Percentiles rank a stretch among this genome's conserved stretches.
These are phyloP conservation scores for Spea bombifrons DNA, from an alignment of 2,113 vertebrate species.

Conservation along the genomic window DNA sequence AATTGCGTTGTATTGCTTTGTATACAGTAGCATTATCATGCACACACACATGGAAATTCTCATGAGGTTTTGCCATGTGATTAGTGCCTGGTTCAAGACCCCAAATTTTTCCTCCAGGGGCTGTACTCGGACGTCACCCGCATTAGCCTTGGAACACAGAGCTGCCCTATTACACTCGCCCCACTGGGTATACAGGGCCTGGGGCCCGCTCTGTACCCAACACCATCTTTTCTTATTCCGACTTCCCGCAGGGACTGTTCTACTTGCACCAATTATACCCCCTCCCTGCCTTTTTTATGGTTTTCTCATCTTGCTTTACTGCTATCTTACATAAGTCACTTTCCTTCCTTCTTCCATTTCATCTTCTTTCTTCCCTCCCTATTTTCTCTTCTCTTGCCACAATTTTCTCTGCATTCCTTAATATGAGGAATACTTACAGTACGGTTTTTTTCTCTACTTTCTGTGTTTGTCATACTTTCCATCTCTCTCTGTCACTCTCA, in stretches of 20 bases:
- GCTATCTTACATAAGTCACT: background rate
- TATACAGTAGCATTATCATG: background rate
- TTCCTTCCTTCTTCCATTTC: background rate
- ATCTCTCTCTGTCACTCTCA: background rate
- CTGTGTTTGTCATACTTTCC: background rate
- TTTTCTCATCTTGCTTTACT: background rate
- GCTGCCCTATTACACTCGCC: slow-evolving; percentile 36
- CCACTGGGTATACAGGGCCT: slow-evolving; percentile 36
- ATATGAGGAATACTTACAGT: too few relatives aligned
- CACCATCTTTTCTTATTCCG: slow-evolving; percentile 26
- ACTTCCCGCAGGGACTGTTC: slow-evolving; percentile 12
- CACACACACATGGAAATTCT: background rate
- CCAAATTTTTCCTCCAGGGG: slow-evolving; percentile 22
- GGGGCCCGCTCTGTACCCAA: slow-evolving; percentile 29
- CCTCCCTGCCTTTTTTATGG: background rate
- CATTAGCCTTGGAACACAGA: slow-evolving; percentile 41
- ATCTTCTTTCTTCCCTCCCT: background rate
- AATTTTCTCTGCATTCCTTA: background rate
- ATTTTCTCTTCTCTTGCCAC: background rate
- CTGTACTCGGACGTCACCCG: slow-evolving; percentile 20
- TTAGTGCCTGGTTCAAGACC: slow-evolving; percentile 10
- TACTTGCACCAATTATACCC: slow-evolving; percentile 3
- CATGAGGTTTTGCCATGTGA: slow-evolving; percentile 32
- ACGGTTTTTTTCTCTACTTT: background rate
- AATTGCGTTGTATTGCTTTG: too few relatives aligned